Evolutionary conservation across 2,797 vertebrate species (phyloP).

Genomic region (Cossypha dichroa): DNA sequence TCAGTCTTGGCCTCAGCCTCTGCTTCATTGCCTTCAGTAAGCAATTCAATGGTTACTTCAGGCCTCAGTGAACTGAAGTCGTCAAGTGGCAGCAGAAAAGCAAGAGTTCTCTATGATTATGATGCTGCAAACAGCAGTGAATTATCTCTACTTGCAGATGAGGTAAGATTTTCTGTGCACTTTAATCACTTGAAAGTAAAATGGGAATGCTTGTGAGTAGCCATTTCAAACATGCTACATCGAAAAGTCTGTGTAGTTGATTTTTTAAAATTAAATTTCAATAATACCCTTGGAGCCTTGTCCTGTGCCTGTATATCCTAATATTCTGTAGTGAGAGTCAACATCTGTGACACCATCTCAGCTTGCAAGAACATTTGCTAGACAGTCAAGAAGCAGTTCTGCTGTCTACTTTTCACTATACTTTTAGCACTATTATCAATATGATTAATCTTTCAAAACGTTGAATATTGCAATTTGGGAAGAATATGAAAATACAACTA

Average conservation of each 20-base stretch:
- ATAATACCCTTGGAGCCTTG: neutral
- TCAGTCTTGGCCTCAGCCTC: slow-evolving; percentile 83
- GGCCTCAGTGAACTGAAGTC: slow-evolving; percentile 87
- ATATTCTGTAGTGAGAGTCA: neutral
- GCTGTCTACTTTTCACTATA: neutral
- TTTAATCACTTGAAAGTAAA: neutral
- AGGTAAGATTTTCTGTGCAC: slow-evolving; percentile 79
- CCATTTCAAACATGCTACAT: neutral
- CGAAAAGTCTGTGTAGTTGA: neutral
- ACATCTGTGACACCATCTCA: neutral
- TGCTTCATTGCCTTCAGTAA: slow-evolving; percentile 81
- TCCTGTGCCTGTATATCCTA: neutral
- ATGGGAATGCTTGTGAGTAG: neutral
- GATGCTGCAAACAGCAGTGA: slow-evolving; percentile 97
- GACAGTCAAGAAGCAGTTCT: neutral
- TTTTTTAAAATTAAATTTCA: neutral
- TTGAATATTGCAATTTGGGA: neutral
- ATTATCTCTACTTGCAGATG: slow-evolving; percentile 95
- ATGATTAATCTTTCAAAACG: neutral
- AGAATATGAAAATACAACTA: neutral
- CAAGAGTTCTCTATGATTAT: slow-evolving; percentile 97
- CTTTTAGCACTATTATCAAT: neutral
- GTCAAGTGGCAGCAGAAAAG: slow-evolving; percentile 89
- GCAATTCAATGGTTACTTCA: slow-evolving; percentile 75
- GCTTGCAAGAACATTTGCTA: neutral